phyloP scores from a whole-genome alignment of 2,797 vertebrate species.

The Oryzias sinensis region DNA sequence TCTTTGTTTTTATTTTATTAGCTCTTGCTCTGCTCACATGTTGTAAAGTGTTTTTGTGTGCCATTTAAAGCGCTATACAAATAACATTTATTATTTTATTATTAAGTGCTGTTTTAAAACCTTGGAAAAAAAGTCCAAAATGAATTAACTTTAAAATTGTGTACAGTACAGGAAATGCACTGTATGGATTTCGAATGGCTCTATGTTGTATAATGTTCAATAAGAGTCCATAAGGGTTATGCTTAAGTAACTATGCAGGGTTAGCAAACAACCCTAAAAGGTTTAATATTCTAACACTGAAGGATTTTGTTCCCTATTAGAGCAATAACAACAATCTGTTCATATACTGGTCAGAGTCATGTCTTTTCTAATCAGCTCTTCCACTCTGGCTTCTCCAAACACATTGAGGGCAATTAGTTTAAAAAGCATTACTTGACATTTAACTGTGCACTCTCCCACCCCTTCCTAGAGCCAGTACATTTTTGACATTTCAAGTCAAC shows the following conservation, averaged over 20 bases:
- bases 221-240: no score
- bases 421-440: slow-evolving; percentile 80
- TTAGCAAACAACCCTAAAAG: neutral
- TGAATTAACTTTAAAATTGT: no score
- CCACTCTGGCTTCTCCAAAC: slow-evolving; percentile 57
- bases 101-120: no score
- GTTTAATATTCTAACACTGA: slow-evolving; percentile 22
- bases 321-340: slow-evolving; percentile 38
- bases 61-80: no score
- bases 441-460: slow-evolving; percentile 55
- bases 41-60: no score
- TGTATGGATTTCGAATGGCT: no score
- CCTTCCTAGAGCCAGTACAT: slow-evolving; percentile 65
- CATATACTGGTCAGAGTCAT: slow-evolving; percentile 59
- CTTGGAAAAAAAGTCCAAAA: no score
- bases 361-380: slow-evolving; percentile 58
- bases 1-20: no score
- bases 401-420: slow-evolving; percentile 74
- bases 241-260: slow-evolving; percentile 13
- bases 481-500: slow-evolving; percentile 74
- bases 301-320: slow-evolving; percentile 13
- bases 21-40: no score
- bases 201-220: no score
- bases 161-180: no score
- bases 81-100: no score